A percentile compares a stretch with the other conserved stretches of the same genome.
These are phyloP conservation scores for Nematostella vectensis DNA, from an alignment of 92 coral and sea anemone genomes.

Conservation along the genomic window DNA sequence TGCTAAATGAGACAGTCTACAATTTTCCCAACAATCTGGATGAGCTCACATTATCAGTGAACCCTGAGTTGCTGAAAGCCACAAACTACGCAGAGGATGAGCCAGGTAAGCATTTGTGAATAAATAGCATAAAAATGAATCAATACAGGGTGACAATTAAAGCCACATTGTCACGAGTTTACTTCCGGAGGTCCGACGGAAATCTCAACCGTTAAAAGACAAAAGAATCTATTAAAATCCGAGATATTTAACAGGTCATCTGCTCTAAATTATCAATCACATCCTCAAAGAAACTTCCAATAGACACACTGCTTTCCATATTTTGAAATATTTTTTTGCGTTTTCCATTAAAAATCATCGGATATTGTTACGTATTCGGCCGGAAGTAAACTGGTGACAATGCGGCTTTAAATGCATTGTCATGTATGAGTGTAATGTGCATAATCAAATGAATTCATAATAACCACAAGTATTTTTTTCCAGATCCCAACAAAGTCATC, in stretches of 20 bases:
- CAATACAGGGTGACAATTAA: not conserved
- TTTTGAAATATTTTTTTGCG: too few relatives aligned
- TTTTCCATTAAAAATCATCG: too few relatives aligned
- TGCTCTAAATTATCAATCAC: too few relatives aligned
- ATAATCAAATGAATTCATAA: not conserved
- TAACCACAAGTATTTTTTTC: not conserved
- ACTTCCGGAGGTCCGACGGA: too few relatives aligned
- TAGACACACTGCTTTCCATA: too few relatives aligned
- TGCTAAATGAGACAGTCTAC: constrained; percentile 65
- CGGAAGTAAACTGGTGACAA: too few relatives aligned
- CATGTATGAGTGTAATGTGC: not conserved
- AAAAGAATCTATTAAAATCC: too few relatives aligned
- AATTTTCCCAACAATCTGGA: constrained; percentile 90
- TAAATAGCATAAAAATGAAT: not conserved
- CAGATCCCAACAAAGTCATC: constrained; percentile 84
- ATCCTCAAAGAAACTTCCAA: too few relatives aligned
- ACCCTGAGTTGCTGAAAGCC: constrained; percentile 66
- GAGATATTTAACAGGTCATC: too few relatives aligned
- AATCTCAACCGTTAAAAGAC: too few relatives aligned
- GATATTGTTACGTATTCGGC: too few relatives aligned
- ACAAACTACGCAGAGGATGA: constrained; percentile 93
- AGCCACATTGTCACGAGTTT: too few relatives aligned
- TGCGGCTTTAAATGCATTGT: not conserved
- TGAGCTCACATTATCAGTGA: constrained; percentile 71
- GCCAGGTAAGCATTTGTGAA: constrained; percentile 83